Percentiles rank a stretch among this genome's conserved stretches.
phyloP scores from a whole-genome alignment of 2,888 invertebrate genomes.

The Chorisops tibialis region DNA sequence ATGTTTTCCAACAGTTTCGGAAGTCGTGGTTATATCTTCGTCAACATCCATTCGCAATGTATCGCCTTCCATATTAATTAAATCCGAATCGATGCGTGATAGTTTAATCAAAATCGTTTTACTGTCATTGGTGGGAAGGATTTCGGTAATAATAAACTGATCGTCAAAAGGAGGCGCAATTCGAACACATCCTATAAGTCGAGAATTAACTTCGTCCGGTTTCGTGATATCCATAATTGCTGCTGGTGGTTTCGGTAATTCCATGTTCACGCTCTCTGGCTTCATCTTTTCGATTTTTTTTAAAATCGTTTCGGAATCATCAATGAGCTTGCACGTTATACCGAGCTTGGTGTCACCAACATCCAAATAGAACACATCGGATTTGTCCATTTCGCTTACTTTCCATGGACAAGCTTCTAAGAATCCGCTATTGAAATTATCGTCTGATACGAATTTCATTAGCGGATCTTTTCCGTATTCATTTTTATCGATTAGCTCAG shows the following conservation, averaged over 20 bases:
- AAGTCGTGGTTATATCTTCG: constrained; percentile 1
- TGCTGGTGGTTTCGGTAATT: not conserved
- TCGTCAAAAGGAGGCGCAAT: constrained; percentile 55
- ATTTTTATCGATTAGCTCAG: constrained; percentile 2
- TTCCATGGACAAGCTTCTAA: constrained; percentile 12
- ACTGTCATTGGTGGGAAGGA: constrained; percentile 68
- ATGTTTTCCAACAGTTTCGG: not conserved
- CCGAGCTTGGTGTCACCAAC: constrained; percentile 25
- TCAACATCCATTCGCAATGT: constrained; percentile 38
- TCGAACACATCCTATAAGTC: constrained; percentile 59
- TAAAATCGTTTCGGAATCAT: constrained; percentile 24
- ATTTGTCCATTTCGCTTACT: constrained; percentile 11
- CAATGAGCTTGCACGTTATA: constrained; percentile 17
- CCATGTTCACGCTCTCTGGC: constrained; percentile 11
- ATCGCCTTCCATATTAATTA: constrained; percentile 52
- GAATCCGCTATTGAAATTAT: constrained; percentile 13
- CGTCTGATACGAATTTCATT: constrained; percentile 15
- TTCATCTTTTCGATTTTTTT: not conserved
- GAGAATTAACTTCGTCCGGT: constrained; percentile 47
- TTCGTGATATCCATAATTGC: not conserved
- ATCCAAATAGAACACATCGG: constrained; percentile 7
- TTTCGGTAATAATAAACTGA: constrained; percentile 56
- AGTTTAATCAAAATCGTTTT: constrained; percentile 61
- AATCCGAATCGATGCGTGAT: constrained; percentile 47
- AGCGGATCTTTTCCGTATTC: constrained; percentile 14